These are phyloP conservation scores for Hydractinia echinata DNA, from an alignment of 30 jellyfish, hydroid and myxozoan species.

Conservation along the genomic window DNA sequence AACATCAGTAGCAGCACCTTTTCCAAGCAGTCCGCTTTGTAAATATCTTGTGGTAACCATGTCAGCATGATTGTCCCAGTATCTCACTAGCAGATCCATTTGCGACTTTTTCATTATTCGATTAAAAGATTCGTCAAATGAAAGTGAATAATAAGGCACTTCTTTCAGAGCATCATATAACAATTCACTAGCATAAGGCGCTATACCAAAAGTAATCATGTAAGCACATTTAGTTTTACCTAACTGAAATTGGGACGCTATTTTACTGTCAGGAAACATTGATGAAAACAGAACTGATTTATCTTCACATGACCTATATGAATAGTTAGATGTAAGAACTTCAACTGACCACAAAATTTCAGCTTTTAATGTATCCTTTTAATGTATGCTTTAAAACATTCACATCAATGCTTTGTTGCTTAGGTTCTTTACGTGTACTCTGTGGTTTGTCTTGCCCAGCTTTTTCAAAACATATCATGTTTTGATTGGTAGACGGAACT, in stretches of 20 bases:
- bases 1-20: too few relatives aligned
- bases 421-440: too few relatives aligned
- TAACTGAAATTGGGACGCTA: too few relatives aligned
- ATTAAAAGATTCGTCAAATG: background rate
- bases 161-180: background rate
- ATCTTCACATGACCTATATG: background rate
- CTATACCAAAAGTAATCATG: background rate
- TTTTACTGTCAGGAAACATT: background rate
- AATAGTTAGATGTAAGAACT: background rate
- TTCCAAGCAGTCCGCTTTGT: background rate
- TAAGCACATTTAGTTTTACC: too few relatives aligned
- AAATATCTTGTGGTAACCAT: background rate
- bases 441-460: too few relatives aligned
- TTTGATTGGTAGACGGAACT: too few relatives aligned
- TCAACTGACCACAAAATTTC: constrained; percentile 6
- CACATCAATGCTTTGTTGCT: too few relatives aligned
- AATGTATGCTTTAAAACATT: too few relatives aligned
- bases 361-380: too few relatives aligned
- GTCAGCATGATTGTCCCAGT: background rate
- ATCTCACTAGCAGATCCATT: background rate
- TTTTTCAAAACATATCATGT: too few relatives aligned
- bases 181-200: background rate
- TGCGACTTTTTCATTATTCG: background rate
- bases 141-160: background rate
- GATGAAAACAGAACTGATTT: background rate